phyloP scores from a whole-genome alignment of 2,888 invertebrate species.

The Gari tellinella region DNA sequence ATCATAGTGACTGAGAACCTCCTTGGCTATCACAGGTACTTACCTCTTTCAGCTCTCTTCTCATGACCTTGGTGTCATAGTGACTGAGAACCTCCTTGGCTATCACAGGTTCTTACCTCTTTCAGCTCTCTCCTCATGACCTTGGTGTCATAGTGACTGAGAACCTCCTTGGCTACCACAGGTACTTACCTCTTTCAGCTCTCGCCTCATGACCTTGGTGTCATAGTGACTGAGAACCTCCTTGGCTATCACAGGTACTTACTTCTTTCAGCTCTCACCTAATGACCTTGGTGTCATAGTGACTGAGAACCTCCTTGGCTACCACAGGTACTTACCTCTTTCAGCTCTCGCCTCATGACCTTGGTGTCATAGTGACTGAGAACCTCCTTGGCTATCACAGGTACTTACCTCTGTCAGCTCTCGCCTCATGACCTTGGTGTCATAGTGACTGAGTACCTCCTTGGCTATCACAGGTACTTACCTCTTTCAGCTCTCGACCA shows the following conservation, averaged over 20 bases:
- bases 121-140: too few relatives aligned
- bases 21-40: too few relatives aligned
- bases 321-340: neutral
- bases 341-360: neutral
- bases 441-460: constrained; percentile 74
- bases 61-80: too few relatives aligned
- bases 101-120: too few relatives aligned
- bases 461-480: constrained; percentile 64
- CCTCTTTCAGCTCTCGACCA: neutral
- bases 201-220: too few relatives aligned
- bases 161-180: too few relatives aligned
- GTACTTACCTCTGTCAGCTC: constrained; percentile 74
- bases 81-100: too few relatives aligned
- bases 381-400: neutral
- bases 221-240: too few relatives aligned
- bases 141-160: too few relatives aligned
- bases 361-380: neutral
- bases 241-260: neutral
- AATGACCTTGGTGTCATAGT: neutral
- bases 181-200: too few relatives aligned
- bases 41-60: too few relatives aligned
- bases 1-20: too few relatives aligned
- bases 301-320: neutral
- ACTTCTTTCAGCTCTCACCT: neutral
- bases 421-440: constrained; percentile 71